phyloP scores from a whole-genome alignment of 2,797 vertebrate species.

The Notolepis coatsorum region DNA sequence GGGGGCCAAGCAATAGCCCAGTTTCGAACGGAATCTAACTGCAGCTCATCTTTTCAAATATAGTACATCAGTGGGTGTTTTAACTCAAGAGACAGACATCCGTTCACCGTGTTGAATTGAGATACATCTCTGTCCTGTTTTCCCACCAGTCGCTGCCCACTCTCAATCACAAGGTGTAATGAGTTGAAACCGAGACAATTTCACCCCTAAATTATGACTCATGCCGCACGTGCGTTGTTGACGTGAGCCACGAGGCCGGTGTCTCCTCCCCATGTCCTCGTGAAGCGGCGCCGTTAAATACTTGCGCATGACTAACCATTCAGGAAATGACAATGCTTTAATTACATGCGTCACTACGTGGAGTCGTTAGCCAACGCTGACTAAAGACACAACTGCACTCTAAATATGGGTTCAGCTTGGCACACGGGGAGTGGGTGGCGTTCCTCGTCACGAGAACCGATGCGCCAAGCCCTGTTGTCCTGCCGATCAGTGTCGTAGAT shows the following conservation, averaged over 20 bases:
- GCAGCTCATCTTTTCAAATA: too few relatives aligned
- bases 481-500: slow-evolving; percentile 33
- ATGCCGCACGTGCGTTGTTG: slow-evolving; percentile 45
- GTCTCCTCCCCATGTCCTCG: slow-evolving; percentile 15
- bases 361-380: slow-evolving; percentile 51
- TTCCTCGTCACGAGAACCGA: slow-evolving; percentile 70
- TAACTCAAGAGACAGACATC: slow-evolving; percentile 11
- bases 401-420: slow-evolving; percentile 59
- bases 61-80: too few relatives aligned
- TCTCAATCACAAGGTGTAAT: neutral
- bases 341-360: slow-evolving; percentile 58
- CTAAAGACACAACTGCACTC: slow-evolving; percentile 50
- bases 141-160: neutral
- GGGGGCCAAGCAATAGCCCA: too few relatives aligned
- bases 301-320: slow-evolving; percentile 33
- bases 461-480: slow-evolving; percentile 44
- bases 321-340: slow-evolving; percentile 60
- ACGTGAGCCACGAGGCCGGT: neutral
- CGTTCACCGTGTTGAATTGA: slow-evolving; percentile 17
- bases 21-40: too few relatives aligned
- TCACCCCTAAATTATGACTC: slow-evolving; percentile 6
- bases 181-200: slow-evolving; percentile 3
- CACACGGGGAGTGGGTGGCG: slow-evolving; percentile 31
- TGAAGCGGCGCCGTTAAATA: slow-evolving; percentile 29
- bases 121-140: slow-evolving; percentile 16